Conservation (phyloP, 1,140 invertebrate genomes). For the Globodera rostochiensis region DNA sequence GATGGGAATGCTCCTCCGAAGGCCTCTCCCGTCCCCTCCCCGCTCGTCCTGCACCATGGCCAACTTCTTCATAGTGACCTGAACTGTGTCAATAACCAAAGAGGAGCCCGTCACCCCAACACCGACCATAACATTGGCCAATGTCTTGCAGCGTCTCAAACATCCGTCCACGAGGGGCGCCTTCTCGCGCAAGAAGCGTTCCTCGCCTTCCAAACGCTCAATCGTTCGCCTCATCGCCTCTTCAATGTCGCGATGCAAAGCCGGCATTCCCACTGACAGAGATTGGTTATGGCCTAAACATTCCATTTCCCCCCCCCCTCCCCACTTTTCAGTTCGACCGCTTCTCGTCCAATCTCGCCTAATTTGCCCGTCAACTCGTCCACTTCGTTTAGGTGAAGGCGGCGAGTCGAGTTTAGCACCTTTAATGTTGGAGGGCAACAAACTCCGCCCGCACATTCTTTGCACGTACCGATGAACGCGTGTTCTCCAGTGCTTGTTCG, state of each 20-base stretch:
- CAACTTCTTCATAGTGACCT: slow-evolving; percentile 65
- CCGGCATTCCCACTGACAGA: slow-evolving; percentile 42
- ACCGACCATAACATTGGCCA: slow-evolving; percentile 54
- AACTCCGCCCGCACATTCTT: too few species aligned
- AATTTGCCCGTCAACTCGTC: slow-evolving; percentile 55
- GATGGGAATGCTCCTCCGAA: slow-evolving; percentile 12
- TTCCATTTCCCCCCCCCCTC: not conserved
- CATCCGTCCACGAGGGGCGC: slow-evolving; percentile 47
- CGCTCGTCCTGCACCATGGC: slow-evolving; percentile 62
- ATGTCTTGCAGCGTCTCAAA: slow-evolving; percentile 56
- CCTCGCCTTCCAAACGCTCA: slow-evolving; percentile 55
- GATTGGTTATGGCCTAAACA: not conserved
- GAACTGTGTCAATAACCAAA: slow-evolving; percentile 36
- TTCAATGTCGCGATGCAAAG: slow-evolving; percentile 51
- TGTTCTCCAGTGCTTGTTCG: slow-evolving; percentile 54
- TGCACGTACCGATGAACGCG: slow-evolving; percentile 41
- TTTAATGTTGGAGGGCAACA: not conserved
- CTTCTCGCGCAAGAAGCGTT: slow-evolving; percentile 56
- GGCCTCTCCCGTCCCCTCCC: slow-evolving; percentile 24
- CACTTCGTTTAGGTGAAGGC: slow-evolving; percentile 63
- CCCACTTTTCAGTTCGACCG: slow-evolving; percentile 56
- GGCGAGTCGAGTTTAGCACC: slow-evolving; percentile 57
- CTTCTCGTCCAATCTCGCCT: slow-evolving; percentile 54
- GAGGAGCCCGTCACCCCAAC: not conserved
- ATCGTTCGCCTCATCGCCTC: slow-evolving; percentile 51